Percentiles rank a stretch among this genome's conserved stretches.
Conservation (phyloP, 2,888 invertebrate species). For the Caenorhabditis macrosperma region DNA sequence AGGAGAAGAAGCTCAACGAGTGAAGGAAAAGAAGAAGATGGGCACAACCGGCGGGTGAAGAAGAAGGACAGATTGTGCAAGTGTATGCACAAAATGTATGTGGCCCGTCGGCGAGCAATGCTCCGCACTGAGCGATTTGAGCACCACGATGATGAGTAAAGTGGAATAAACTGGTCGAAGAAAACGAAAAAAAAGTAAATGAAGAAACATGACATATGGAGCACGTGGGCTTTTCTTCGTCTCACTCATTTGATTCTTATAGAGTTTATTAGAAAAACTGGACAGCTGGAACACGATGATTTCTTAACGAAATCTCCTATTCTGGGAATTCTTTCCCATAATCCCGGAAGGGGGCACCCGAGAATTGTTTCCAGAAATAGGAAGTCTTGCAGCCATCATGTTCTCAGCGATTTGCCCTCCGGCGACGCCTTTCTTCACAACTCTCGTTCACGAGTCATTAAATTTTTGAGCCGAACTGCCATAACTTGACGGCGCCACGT, state of each 20-base stretch:
- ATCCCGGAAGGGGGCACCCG: conserved; percentile 3
- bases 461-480: conserved; percentile 40
- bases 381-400: conserved; percentile 5
- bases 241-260: too few relatives aligned
- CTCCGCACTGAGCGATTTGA: conserved; percentile 34
- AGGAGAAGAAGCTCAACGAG: conserved; percentile 42
- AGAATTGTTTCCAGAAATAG: conserved; percentile 30
- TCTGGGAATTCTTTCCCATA: too few relatives aligned
- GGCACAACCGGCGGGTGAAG: conserved; percentile 36
- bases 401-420: conserved; percentile 41
- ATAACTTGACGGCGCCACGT: conserved; percentile 28
- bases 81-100: conserved; percentile 58
- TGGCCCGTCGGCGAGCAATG: conserved; percentile 30
- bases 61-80: conserved; percentile 57
- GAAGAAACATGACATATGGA: not conserved
- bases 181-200: conserved; percentile 6
- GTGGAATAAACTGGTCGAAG: conserved; percentile 45
- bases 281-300: too few relatives aligned
- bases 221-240: not conserved
- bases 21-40: conserved; percentile 25
- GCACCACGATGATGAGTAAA: conserved; percentile 52
- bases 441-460: conserved; percentile 53
- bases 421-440: conserved; percentile 37
- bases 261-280: too few relatives aligned
- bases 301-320: too few relatives aligned